These are phyloP conservation scores for Coreoperca whiteheadi DNA, from an alignment of 2,113 vertebrate species.

Conservation along the genomic window DNA sequence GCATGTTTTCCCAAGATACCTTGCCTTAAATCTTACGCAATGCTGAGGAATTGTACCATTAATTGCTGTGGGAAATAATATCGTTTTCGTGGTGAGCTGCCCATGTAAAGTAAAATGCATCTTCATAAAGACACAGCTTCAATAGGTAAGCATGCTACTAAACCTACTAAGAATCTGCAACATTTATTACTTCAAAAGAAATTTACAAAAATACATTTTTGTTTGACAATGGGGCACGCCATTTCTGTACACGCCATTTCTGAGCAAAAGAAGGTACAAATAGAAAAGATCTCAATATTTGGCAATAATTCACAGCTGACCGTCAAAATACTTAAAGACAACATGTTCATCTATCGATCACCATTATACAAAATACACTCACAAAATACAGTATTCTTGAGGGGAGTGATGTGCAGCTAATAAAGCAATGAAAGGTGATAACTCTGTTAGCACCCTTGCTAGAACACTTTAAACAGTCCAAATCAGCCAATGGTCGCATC, in stretches of 20 bases:
- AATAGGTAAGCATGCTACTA: conserved; percentile 34
- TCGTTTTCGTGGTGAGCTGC: neutral
- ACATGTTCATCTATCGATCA: conserved; percentile 35
- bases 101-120: conserved; percentile 21
- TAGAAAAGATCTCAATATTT: conserved; percentile 50
- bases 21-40: conserved; percentile 38
- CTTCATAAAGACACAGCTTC: conserved; percentile 32
- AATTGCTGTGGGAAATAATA: neutral
- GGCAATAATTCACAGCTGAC: conserved; percentile 52
- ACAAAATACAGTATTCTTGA: conserved; percentile 34
- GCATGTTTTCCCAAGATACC: conserved; percentile 38
- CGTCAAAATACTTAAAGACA: conserved; percentile 40
- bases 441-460: conserved; percentile 21
- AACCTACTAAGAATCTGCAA: conserved; percentile 8
- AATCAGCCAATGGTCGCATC: conserved; percentile 49
- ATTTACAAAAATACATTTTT: conserved; percentile 56
- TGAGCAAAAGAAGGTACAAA: conserved; percentile 22
- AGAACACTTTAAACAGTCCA: conserved; percentile 61
- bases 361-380: conserved; percentile 32
- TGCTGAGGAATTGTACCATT: conserved; percentile 42
- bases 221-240: conserved; percentile 54
- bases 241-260: conserved; percentile 23
- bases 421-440: conserved; percentile 30
- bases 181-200: conserved; percentile 38
- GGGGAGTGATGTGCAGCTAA: conserved; percentile 23